Percentiles rank a stretch among this genome's conserved stretches.
These are phyloP conservation scores for Himalopsyche phryganea DNA, from an alignment of 1,140 invertebrate species.

Conservation along the genomic window DNA sequence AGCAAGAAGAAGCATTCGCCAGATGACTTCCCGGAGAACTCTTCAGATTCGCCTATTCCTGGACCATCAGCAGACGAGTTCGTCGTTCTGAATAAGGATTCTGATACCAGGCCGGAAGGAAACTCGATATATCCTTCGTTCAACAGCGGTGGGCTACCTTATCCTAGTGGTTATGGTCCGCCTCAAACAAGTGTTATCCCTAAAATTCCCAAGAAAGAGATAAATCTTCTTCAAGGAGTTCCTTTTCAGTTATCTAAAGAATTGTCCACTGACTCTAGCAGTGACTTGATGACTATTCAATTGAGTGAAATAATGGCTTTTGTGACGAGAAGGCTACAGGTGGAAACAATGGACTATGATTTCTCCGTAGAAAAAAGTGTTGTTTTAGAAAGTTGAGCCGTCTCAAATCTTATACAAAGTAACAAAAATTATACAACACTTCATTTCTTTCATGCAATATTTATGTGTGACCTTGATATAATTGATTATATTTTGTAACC, in stretches of 20 bases:
- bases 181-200: not conserved
- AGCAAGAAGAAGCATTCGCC: constrained; percentile 25
- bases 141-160: constrained; percentile 6
- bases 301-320: constrained; percentile 31
- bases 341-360: constrained; percentile 26
- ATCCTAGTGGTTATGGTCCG: constrained; percentile 5
- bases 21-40: constrained; percentile 18
- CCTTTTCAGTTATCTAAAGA: constrained; percentile 30
- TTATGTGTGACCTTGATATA: no score
- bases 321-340: constrained; percentile 21
- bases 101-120: not conserved
- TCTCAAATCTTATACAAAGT: no score
- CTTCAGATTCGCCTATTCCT: constrained; percentile 23
- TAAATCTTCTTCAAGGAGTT: constrained; percentile 27
- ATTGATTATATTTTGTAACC: no score
- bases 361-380: constrained; percentile 33
- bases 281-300: constrained; percentile 26
- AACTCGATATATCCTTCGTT: constrained; percentile 22
- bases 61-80: constrained; percentile 19
- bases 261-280: constrained; percentile 12
- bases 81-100: constrained; percentile 21
- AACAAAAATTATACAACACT: no score
- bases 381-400: constrained; percentile 19
- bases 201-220: constrained; percentile 20
- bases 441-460: no score